A percentile compares a stretch with the other conserved stretches of the same genome.
Evolutionary conservation across 2,888 invertebrate genomes (phyloP).

Genomic region (Nomada goodeniana): DNA sequence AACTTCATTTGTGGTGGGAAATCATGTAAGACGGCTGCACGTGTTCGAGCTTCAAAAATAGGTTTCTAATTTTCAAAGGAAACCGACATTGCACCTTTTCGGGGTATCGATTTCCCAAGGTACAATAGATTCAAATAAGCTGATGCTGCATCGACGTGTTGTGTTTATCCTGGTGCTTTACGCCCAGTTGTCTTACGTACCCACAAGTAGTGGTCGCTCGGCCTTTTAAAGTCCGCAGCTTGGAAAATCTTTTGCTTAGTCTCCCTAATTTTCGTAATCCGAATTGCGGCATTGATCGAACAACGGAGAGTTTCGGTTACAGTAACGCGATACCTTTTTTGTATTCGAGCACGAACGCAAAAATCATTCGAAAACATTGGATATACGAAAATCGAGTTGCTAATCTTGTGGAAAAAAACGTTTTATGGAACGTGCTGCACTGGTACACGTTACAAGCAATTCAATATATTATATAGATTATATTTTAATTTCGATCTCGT

Average conservation of each 20-base stretch:
- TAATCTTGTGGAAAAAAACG: neutral
- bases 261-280: conserved; percentile 59
- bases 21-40: conserved; percentile 25
- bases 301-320: conserved; percentile 43
- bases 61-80: conserved; percentile 68
- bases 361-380: neutral
- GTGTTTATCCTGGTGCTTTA: conserved; percentile 68
- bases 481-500: too few species aligned
- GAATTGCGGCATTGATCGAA: conserved; percentile 27
- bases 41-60: conserved; percentile 44
- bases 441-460: too few species aligned
- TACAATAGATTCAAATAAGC: conserved; percentile 49
- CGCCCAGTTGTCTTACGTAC: conserved; percentile 54
- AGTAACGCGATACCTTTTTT: conserved; percentile 58
- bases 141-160: conserved; percentile 38
- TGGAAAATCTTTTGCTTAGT: conserved; percentile 43
- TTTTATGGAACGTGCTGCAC: too few species aligned
- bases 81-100: conserved; percentile 65
- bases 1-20: neutral
- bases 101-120: conserved; percentile 66
- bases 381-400: conserved; percentile 1
- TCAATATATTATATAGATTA: too few species aligned
- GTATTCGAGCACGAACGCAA: conserved; percentile 8
- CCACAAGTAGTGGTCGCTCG: conserved; percentile 27
- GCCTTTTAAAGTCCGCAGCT: conserved; percentile 38